phyloP scores from a whole-genome alignment of 53 echinoderm and acorn worm genomes.

The Arbacia lixula region DNA sequence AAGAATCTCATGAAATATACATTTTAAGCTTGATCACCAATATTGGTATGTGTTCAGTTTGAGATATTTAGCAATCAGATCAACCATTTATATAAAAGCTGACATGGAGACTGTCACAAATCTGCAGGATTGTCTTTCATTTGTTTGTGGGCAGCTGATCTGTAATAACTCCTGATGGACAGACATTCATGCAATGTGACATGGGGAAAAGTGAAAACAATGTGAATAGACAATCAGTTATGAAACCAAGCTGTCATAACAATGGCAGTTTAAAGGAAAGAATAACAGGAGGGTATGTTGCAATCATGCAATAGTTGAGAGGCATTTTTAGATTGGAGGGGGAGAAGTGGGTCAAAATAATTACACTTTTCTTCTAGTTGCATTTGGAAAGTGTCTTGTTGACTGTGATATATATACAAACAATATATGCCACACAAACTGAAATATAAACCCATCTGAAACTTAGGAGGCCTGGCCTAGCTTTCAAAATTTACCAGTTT shows the following conservation, averaged over 20 bases:
- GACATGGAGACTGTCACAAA: background rate
- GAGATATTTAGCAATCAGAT: slow-evolving; percentile 5
- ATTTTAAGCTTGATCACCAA: no score
- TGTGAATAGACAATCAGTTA: slow-evolving; percentile 1
- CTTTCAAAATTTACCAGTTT: slow-evolving; percentile 26
- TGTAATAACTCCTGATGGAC: slow-evolving; percentile 7
- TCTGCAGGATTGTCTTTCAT: slow-evolving; percentile 8
- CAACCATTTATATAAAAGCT: slow-evolving; percentile 13
- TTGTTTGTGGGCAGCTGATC: slow-evolving; percentile 6
- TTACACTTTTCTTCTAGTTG: slow-evolving; percentile 5
- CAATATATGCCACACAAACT: slow-evolving; percentile 9
- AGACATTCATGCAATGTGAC: slow-evolving; percentile 1
- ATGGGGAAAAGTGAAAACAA: background rate
- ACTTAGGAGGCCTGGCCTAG: slow-evolving; percentile 27
- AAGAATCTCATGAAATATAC: no score
- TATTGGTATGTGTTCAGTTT: no score
- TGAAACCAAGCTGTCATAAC: slow-evolving; percentile 9
- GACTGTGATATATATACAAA: slow-evolving; percentile 5
- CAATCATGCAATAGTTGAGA: slow-evolving; percentile 4
- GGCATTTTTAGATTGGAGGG: no score
- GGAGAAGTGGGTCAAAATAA: no score
- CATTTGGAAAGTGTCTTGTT: slow-evolving; percentile 6
- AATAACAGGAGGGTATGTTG: slow-evolving; percentile 16
- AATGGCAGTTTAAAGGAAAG: slow-evolving; percentile 9
- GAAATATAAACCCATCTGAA: slow-evolving; percentile 20